These are phyloP conservation scores for Balaeniceps rex DNA, from an alignment of 2,113 vertebrate genomes.

Conservation along the genomic window DNA sequence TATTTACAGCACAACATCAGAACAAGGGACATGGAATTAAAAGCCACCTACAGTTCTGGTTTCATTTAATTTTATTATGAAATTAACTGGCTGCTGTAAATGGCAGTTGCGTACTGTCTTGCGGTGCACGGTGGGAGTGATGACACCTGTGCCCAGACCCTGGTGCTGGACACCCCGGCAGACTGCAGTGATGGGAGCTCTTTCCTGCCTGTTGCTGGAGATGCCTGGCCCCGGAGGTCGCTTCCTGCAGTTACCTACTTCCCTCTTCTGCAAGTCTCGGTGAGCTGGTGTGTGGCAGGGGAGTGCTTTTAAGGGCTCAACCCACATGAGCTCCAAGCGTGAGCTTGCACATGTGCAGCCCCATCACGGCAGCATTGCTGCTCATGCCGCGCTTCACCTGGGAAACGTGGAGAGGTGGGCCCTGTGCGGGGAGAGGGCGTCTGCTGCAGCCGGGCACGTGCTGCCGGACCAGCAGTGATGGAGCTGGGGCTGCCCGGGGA, in stretches of 20 bases:
- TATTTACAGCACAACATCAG: background rate
- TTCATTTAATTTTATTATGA: background rate
- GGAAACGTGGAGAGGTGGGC: background rate
- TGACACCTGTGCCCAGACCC: background rate
- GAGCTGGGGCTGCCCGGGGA: background rate
- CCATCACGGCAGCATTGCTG: background rate
- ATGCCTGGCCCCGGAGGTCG: background rate
- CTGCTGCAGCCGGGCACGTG: fast-evolving
- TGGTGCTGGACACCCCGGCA: background rate
- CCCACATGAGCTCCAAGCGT: too few species aligned
- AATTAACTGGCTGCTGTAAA: background rate
- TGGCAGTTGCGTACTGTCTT: background rate
- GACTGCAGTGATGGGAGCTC: fast-evolving
- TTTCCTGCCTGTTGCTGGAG: background rate
- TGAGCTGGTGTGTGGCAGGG: fast-evolving
- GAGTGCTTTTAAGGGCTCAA: too few species aligned
- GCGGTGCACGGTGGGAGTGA: fast-evolving
- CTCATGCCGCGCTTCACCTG: fast-evolving
- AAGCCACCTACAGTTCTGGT: background rate
- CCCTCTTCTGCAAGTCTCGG: fast-evolving
- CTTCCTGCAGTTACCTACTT: background rate
- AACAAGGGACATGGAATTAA: background rate
- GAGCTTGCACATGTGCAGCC: background rate
- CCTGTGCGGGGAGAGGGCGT: background rate
- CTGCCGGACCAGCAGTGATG: background rate